These are phyloP conservation scores for Phoeniculus purpureus DNA, from an alignment of 2,797 vertebrate species.

Conservation along the genomic window DNA sequence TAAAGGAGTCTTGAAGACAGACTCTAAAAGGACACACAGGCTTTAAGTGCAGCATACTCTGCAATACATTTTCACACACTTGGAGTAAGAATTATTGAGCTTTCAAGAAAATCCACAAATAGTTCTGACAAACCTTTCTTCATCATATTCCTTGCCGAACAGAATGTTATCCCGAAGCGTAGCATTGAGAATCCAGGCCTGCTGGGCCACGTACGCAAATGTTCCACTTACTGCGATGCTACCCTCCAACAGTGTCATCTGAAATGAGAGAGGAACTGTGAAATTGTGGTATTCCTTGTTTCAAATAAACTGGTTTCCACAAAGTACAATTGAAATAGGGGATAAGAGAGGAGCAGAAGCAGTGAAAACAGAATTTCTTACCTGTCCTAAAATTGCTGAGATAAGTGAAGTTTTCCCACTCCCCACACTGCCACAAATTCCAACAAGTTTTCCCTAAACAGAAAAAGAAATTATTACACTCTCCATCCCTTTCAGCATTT, in stretches of 20 bases:
- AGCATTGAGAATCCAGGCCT: slow-evolving; percentile 93
- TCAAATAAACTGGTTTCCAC: neutral
- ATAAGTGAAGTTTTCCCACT: slow-evolving; percentile 93
- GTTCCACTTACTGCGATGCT: slow-evolving; percentile 85
- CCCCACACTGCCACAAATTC: slow-evolving; percentile 93
- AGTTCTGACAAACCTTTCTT: slow-evolving; percentile 83
- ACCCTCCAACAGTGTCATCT: slow-evolving; percentile 91
- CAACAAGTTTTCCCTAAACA: slow-evolving; percentile 88
- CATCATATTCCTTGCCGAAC: slow-evolving; percentile 90
- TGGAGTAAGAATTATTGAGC: neutral
- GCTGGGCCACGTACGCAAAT: slow-evolving; percentile 92
- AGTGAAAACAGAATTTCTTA: slow-evolving; percentile 65
- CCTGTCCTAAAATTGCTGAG: slow-evolving; percentile 92
- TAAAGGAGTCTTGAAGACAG: neutral
- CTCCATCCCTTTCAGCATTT: neutral
- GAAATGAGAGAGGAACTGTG: neutral
- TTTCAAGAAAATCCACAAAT: neutral
- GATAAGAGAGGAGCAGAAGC: neutral
- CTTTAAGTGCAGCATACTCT: neutral
- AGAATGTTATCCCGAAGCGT: slow-evolving; percentile 92
- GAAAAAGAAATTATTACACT: neutral
- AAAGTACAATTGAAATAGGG: neutral
- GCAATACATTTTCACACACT: neutral
- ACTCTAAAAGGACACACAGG: neutral
- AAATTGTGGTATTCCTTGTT: neutral